Evolutionary conservation across 2,888 invertebrate species (phyloP).

Genomic region (Cancer borealis): DNA sequence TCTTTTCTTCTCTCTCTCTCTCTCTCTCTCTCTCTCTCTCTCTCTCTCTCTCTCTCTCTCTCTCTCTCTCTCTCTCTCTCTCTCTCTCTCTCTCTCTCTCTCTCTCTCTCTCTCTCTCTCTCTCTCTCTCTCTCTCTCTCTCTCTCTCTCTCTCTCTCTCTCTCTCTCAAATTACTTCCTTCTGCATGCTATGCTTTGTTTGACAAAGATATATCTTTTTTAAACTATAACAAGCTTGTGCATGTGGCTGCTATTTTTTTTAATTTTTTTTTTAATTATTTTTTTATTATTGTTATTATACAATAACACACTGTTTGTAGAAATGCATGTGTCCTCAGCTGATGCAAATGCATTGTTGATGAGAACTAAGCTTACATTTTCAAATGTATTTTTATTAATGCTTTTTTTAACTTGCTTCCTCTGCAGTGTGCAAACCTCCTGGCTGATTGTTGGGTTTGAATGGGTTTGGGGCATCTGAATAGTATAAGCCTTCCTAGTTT

Average conservation of each 20-base stretch:
- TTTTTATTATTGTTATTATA: too few relatives aligned
- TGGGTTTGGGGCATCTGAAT: neutral
- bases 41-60: conserved; percentile 50
- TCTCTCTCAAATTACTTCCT: neutral
- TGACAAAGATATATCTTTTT: neutral
- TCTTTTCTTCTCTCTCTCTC: neutral
- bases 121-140: conserved; percentile 33
- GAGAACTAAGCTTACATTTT: neutral
- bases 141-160: conserved; percentile 13
- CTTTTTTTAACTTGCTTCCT: neutral
- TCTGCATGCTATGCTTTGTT: conserved; percentile 1
- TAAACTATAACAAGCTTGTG: neutral
- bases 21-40: conserved; percentile 33
- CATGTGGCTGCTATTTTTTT: neutral
- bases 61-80: conserved; percentile 52
- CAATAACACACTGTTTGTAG: neutral
- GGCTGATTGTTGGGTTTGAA: conserved; percentile 31
- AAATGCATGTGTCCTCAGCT: neutral
- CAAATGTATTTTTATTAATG: conserved; percentile 6
- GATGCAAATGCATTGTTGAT: neutral
- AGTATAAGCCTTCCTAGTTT: neutral
- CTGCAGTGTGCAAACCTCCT: neutral
- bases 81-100: conserved; percentile 45
- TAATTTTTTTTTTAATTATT: too few relatives aligned
- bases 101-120: conserved; percentile 31